Evolutionary conservation across 2,113 vertebrate genomes (phyloP), one percentile per base, ranked within the genome.

Genomic region (Nymphicus hollandicus): DNA sequence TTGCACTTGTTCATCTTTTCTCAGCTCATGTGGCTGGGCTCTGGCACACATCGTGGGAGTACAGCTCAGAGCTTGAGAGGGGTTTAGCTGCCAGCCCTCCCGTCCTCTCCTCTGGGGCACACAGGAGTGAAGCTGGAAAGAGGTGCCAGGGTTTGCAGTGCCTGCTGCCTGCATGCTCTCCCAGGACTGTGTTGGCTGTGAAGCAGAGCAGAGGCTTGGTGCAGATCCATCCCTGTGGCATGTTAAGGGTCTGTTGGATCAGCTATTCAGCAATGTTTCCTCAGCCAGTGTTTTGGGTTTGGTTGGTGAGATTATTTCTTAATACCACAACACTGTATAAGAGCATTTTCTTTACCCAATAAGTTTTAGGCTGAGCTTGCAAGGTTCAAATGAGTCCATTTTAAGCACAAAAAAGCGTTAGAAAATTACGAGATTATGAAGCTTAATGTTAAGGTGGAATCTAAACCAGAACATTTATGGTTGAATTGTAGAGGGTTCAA

Each of bases 401-500:
- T 63, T 64, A 82, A 92, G 69, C 56, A 79, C 60, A 85, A 81
- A 78, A 82, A 69, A 46, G 23, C 10, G 3, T 90, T 87, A 74
- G 73, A 84, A 96, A 96, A 74, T 84, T 69, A 86, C 61, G 80
- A 66, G 58, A 49, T 80, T 85, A n/a, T 52, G 50, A 88, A 91
- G 56, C 56, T 71, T 86, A 64, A 60, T 41, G 18, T 66, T 93
- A 80, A 90, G 79, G 80, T 71, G 60, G 47, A 65, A 43, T 78
- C 85, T 47, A 83, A 88, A 53, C 8, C 35, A 60, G 33, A 90
- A 83, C 31, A 78, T 86, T 15, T 60, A 68, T 86, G 39, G 39
- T 50, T 83, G 60, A 90, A 60, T 66, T 81, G 27, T 53, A 35
- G 22, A 56, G 31, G 2, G 4, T 82, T 81, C 66, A 72, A 61